A percentile compares a stretch with the other conserved stretches of the same genome.
Evolutionary conservation across 1,140 invertebrate genomes (phyloP).

Genomic region (Drosophila busckii): DNA sequence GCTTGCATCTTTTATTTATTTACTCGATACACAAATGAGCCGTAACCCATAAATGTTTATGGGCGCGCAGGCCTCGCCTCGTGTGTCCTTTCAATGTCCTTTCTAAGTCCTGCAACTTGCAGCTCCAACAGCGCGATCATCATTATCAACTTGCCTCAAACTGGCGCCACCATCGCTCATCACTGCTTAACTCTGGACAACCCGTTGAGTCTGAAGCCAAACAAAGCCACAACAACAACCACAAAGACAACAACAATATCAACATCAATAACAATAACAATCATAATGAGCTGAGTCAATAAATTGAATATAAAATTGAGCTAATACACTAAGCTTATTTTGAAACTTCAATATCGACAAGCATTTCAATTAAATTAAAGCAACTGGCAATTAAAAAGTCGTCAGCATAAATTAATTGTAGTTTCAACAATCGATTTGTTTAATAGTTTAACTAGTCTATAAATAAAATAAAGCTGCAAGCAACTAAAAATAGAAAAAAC

Average conservation of each 20-base stretch:
- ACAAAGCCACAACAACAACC: slow-evolving; percentile 1
- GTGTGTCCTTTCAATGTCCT: background rate
- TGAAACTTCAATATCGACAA: slow-evolving; percentile 3
- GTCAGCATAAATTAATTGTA: background rate
- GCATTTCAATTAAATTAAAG: background rate
- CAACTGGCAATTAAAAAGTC: background rate
- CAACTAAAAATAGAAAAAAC: no score
- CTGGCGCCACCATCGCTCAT: slow-evolving; percentile 16
- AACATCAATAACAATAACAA: slow-evolving; percentile 5
- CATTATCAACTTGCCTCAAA: slow-evolving; percentile 2
- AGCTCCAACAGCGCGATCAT: background rate
- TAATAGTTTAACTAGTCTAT: no score
- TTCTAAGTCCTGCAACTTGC: background rate
- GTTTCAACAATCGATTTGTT: no score
- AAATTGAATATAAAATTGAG: no score
- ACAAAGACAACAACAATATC: background rate
- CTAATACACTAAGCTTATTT: no score
- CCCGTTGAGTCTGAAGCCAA: slow-evolving; percentile 24
- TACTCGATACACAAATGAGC: slow-evolving; percentile 50
- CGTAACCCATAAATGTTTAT: slow-evolving; percentile 73
- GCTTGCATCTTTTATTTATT: slow-evolving; percentile 50
- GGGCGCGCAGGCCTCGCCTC: slow-evolving; percentile 2
- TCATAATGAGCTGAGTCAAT: slow-evolving; percentile 14
- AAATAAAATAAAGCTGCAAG: no score
- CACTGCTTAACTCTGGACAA: slow-evolving; percentile 23